phyloP scores from a whole-genome alignment of 1,140 invertebrate genomes.

The Halictus rubicundus region DNA sequence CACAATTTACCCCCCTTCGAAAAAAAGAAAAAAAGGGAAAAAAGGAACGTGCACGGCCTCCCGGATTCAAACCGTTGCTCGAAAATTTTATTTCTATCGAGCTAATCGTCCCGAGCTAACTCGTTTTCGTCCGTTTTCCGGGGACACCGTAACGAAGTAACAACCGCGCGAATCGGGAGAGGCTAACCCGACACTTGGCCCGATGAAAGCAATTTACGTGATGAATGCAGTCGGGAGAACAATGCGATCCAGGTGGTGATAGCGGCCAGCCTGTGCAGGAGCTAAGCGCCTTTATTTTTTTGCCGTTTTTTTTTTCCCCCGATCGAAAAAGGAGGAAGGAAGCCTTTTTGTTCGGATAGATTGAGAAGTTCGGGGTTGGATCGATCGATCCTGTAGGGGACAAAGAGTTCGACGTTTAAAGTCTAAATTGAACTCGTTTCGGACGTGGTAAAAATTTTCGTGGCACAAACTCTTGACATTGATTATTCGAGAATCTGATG shows the following conservation, averaged over 20 bases:
- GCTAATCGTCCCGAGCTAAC: background rate
- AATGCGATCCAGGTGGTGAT: constrained; percentile 56
- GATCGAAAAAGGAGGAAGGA: background rate
- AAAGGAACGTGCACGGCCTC: constrained; percentile 17
- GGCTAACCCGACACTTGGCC: constrained; percentile 46
- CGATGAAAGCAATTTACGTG: constrained; percentile 52
- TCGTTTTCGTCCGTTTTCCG: background rate
- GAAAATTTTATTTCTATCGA: constrained; percentile 20
- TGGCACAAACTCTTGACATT: too few species aligned
- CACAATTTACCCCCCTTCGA: constrained; percentile 25
- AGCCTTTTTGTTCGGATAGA: constrained; percentile 28
- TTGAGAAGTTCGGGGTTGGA: constrained; percentile 5
- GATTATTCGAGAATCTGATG: too few species aligned
- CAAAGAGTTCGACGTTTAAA: constrained; percentile 11
- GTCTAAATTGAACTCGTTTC: constrained; percentile 2
- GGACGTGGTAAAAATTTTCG: too few species aligned
- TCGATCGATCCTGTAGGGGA: constrained; percentile 15
- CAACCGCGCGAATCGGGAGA: constrained; percentile 40
- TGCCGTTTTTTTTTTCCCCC: background rate
- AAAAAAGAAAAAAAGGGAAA: constrained; percentile 17
- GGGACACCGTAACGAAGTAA: constrained; percentile 30
- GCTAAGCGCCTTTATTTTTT: constrained; percentile 25
- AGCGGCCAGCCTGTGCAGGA: constrained; percentile 23
- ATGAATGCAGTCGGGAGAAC: constrained; percentile 52
- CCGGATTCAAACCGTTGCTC: constrained; percentile 14